Percentiles rank a stretch among this genome's conserved stretches.
These are phyloP conservation scores for Ellobium chinense DNA, from an alignment of 2,888 invertebrate genomes.

Conservation along the genomic window DNA sequence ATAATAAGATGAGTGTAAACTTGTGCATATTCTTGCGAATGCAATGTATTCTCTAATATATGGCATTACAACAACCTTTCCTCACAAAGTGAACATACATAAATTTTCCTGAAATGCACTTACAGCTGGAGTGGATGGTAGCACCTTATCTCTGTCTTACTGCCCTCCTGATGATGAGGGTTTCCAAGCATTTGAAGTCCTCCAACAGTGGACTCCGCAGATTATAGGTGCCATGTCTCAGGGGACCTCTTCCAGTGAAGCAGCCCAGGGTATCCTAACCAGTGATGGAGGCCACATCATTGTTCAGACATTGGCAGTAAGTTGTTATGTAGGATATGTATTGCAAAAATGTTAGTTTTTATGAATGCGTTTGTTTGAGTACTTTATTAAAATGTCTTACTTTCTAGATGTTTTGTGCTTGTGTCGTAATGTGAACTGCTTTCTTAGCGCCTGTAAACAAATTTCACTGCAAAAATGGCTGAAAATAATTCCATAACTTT, in stretches of 20 bases:
- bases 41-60: no score
- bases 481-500: no score
- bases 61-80: no score
- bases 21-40: no score
- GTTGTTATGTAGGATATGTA: no score
- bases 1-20: no score
- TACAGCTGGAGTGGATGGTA: conserved; percentile 44
- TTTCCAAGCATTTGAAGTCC: conserved; percentile 67
- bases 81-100: no score
- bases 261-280: conserved; percentile 60
- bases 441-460: no score
- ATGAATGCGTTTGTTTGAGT: no score
- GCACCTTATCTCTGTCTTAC: conserved; percentile 35
- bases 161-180: conserved; percentile 52
- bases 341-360: no score
- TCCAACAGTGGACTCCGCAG: conserved; percentile 68
- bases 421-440: conserved; percentile 35
- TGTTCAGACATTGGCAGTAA: conserved; percentile 69
- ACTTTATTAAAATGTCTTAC: no score
- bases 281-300: conserved; percentile 76
- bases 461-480: no score
- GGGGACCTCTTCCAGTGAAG: conserved; percentile 10
- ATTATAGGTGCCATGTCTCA: conserved; percentile 52
- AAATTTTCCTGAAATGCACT: background rate
- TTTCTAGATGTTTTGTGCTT: background rate